These are phyloP conservation scores for Allolobophora icterica DNA, from an alignment of 2,888 invertebrate species.

Conservation along the genomic window DNA sequence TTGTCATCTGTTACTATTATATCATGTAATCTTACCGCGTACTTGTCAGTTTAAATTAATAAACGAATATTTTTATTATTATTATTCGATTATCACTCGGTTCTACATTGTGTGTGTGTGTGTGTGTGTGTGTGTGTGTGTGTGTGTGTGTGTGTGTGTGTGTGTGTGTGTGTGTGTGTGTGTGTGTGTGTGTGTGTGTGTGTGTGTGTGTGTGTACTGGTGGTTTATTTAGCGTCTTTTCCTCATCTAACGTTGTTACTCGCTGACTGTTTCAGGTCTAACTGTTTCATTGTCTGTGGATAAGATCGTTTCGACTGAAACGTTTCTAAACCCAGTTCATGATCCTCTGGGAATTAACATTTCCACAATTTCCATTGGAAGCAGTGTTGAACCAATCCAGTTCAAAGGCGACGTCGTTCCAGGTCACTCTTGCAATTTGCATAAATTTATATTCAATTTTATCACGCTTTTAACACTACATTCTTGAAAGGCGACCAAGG, in stretches of 20 bases:
- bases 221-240: not conserved
- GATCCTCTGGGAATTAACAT: conserved; percentile 90
- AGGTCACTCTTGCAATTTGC: not conserved
- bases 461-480: not conserved
- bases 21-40: too few relatives aligned
- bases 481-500: not conserved
- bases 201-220: not conserved
- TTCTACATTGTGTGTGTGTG: not conserved
- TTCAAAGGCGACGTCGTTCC: not conserved
- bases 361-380: conserved; percentile 79
- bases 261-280: not conserved
- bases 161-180: too few relatives aligned
- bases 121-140: not conserved
- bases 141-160: not conserved
- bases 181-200: too few relatives aligned
- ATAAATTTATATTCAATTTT: not conserved
- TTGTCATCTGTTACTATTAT: too few relatives aligned
- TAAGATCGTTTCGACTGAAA: conserved; percentile 31
- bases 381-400: conserved; percentile 38
- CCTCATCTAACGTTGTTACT: not conserved
- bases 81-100: not conserved
- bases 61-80: too few relatives aligned
- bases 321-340: conserved; percentile 71
- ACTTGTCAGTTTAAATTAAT: too few relatives aligned
- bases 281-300: conserved; percentile 40